Evolutionary conservation across 1,140 invertebrate genomes (phyloP), one percentile per base, ranked within the genome.

Genomic region (Drosophila mauritiana): DNA sequence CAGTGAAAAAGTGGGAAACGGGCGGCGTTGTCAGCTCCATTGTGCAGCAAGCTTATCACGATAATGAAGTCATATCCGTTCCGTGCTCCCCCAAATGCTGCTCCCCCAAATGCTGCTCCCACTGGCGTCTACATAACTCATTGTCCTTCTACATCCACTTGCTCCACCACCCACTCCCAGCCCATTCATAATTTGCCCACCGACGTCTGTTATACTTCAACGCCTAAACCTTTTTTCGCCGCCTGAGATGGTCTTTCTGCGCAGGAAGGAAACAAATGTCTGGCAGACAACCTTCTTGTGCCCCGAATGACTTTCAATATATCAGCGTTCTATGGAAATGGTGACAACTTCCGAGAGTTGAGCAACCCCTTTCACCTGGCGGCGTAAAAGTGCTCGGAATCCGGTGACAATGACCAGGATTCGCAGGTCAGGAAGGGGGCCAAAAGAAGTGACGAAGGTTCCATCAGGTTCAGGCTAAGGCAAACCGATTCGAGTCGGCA

Each of bases 301-400:
- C 67, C 62, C 73, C 68, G 49, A 88, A 88, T 83, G 83, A 89
- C 83, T 88, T 89, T 89, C 83, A 88, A 88, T 88, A 88, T 89
- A 83, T 83, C 64, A 83, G 56, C 76, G 81, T 86, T 88, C 83
- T 77, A 89, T 83, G 84, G 73, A 76, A 88, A 89, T 79, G 72
- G 72, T 78, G 79, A 79, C 79, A 86, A 76, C 80, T 83, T 89
- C 83, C 64, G 79, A 51, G 31, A 8, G 7, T 8, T 0, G 31
- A 31, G 8, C 11, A n/a, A 49, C 55, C 37, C 37, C 27, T 31
- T 31, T 20, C 36, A 36, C 8, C 62, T 17, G 31, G 36, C 59
- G 45, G 34, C 31, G 49, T 43, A 58, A 51, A 54, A 78, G 51
- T 59, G 58, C 59, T 73, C 43, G 42, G 20, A 52, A 53, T 57